A percentile compares a stretch with the other conserved stretches of the same genome.
Conservation (phyloP, 1,140 invertebrate species). For the Procambarus virginalis region DNA sequence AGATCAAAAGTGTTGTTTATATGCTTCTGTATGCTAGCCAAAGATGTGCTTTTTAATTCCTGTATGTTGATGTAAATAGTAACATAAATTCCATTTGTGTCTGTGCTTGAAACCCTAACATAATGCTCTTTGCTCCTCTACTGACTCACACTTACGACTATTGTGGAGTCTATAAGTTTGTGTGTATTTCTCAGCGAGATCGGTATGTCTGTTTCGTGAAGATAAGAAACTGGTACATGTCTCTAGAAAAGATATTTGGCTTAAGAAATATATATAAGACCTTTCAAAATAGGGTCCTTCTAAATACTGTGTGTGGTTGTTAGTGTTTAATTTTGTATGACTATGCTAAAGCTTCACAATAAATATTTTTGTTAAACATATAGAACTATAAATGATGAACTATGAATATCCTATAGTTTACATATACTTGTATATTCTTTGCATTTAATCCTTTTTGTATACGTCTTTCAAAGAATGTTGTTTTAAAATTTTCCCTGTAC, state of each 20-base stretch:
- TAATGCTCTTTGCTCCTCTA: neutral
- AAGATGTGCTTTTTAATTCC: neutral
- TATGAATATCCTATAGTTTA: too few species aligned
- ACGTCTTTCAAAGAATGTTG: too few species aligned
- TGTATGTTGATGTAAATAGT: conserved; percentile 7
- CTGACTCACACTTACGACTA: neutral
- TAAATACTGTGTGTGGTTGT: too few species aligned
- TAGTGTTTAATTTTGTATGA: too few species aligned
- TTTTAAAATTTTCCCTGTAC: too few species aligned
- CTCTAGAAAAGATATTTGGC: neutral
- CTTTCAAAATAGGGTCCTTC: too few species aligned
- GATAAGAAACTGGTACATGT: neutral
- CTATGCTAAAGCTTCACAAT: too few species aligned
- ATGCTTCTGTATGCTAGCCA: neutral
- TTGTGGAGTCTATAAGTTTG: neutral
- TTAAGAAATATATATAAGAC: neutral
- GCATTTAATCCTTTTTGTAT: too few species aligned
- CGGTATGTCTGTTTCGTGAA: neutral
- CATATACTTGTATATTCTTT: too few species aligned
- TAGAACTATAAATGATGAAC: too few species aligned
- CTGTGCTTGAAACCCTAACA: neutral
- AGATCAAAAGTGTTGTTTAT: neutral
- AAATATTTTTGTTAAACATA: too few species aligned
- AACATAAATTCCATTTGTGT: conserved; percentile 1
- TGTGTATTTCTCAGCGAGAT: neutral